Evolutionary conservation across 2,113 vertebrate genomes (phyloP), one percentile per base, ranked within the genome.

Genomic region (Mungos mungo): DNA sequence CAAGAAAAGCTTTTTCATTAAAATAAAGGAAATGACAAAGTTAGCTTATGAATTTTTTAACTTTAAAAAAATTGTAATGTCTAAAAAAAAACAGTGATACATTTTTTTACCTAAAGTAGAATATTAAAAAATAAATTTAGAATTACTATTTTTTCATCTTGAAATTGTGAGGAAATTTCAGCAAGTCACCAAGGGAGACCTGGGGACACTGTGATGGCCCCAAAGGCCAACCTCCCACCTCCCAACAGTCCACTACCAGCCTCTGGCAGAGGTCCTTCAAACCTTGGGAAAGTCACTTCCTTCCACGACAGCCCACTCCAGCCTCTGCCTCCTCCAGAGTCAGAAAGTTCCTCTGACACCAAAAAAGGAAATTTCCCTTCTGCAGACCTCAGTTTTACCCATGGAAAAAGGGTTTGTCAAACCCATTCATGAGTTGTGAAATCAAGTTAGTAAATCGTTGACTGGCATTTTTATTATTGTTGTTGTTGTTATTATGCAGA

Each of bases 111-210:
- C 71, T 60, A 90, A 95, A 66, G 50, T 33, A 93, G 35, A 87
- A 47, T 47, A 45, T n/a, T 15, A 65, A 57, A 38, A 89, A 96
- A 79, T 83, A 93, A 74, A 84, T 90, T 95, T 68, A 84, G 38
- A 66, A 76, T 65, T 50, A 52, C 16, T 25, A 54, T 86, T 95
- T 90, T 90, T 45, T 81, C 60, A 85, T 71, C 52, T 72, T 71
- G 63, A 96, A 84, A 52, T 74, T 31, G 23, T 9, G 38, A 60
- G 85, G 68, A 94, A 96, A 60, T 90, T 71, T 77, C 21, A 87
- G 25, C 14, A 65, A 93, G 74, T 97, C 90, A 96, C 65, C 90
- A 90, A 90, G 74, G 68, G 16, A 81, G 47, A 71, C 57, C 12
- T 77, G 27, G 4, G 23, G 52, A 72, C 27, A 91, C 1, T 11